Percentiles rank a stretch among this genome's conserved stretches.
These are phyloP conservation scores for Lycia hirtaria DNA, from an alignment of 2,888 invertebrate genomes.

Conservation along the genomic window DNA sequence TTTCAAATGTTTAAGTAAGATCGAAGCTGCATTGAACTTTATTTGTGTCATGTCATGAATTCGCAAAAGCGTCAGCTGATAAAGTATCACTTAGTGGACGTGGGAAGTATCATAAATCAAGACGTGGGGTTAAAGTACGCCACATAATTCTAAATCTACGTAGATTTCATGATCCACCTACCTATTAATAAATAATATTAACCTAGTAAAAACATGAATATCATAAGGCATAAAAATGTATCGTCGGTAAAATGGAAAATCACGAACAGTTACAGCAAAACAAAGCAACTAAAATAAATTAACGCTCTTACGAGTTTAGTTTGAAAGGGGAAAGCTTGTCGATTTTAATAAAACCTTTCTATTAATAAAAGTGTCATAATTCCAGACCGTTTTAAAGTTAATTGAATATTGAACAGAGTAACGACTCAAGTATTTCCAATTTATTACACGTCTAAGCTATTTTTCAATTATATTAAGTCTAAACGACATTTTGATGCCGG, in stretches of 20 bases:
- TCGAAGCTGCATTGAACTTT: too few relatives aligned
- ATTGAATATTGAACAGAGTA: slow-evolving; percentile 14
- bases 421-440: slow-evolving; percentile 12
- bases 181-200: too few relatives aligned
- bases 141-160: background rate
- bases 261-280: background rate
- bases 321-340: background rate
- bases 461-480: slow-evolving; percentile 22
- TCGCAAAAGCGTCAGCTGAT: slow-evolving; percentile 7
- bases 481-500: slow-evolving; percentile 25
- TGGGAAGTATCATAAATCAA: slow-evolving; percentile 1
- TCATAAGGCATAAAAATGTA: too few relatives aligned
- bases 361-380: slow-evolving; percentile 21
- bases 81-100: background rate
- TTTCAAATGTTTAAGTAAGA: too few relatives aligned
- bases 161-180: too few relatives aligned
- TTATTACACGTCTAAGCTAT: slow-evolving; percentile 15
- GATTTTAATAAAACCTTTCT: slow-evolving; percentile 6
- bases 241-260: background rate
- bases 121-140: background rate
- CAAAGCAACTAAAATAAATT: background rate
- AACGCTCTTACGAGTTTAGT: background rate
- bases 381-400: slow-evolving; percentile 4
- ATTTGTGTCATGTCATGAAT: background rate
- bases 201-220: too few relatives aligned